Evolutionary conservation across 2,888 invertebrate genomes (phyloP).

Genomic region (Nymphalis urticae): DNA sequence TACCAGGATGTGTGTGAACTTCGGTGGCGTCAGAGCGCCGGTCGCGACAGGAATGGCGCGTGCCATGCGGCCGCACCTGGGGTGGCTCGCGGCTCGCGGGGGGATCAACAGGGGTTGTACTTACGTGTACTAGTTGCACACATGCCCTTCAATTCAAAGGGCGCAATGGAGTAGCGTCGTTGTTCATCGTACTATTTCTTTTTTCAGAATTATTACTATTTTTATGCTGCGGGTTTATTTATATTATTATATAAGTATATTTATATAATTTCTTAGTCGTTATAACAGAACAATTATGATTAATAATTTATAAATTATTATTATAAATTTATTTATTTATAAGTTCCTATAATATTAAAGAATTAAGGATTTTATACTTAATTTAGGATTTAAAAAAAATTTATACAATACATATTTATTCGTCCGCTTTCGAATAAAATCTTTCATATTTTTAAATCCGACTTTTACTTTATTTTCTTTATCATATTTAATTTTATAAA

Average conservation of each 20-base stretch:
- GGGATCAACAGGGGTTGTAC: conserved; percentile 81
- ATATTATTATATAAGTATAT: background rate
- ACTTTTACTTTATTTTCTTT: background rate
- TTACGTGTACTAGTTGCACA: conserved; percentile 80
- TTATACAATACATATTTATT: too few relatives aligned
- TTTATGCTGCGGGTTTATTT: background rate
- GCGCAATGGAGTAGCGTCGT: conserved; percentile 65
- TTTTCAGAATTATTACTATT: background rate
- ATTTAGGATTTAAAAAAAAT: too few relatives aligned
- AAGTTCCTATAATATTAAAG: too few relatives aligned
- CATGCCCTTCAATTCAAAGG: conserved; percentile 78
- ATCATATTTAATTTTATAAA: background rate
- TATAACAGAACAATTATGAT: too few relatives aligned
- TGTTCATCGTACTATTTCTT: conserved; percentile 43
- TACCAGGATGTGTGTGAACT: conserved; percentile 48
- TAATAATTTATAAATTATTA: too few relatives aligned
- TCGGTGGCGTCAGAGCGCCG: conserved; percentile 77
- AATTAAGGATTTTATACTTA: too few relatives aligned
- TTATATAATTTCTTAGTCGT: too few relatives aligned
- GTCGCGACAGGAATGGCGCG: conserved; percentile 78
- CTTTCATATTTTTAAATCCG: too few relatives aligned
- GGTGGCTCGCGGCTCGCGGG: conserved; percentile 66
- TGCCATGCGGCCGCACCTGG: conserved; percentile 78
- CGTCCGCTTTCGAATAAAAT: too few relatives aligned
- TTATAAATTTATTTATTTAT: too few relatives aligned